Evolutionary conservation across 1,140 invertebrate genomes (phyloP).

Genomic region (Bacillus rossius): DNA sequence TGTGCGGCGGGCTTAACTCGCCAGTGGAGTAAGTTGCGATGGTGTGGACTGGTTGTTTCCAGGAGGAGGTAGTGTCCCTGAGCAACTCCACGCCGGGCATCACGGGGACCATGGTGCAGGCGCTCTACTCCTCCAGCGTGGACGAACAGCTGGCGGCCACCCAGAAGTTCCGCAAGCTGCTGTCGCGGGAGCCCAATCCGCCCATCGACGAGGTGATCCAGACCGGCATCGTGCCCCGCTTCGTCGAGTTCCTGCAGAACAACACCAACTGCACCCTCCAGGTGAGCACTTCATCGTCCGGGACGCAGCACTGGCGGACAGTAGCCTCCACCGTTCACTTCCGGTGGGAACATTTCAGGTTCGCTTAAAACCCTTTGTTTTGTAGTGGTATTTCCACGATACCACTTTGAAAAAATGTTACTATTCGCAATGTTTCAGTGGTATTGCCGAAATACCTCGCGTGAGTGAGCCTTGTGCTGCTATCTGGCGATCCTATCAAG

Average conservation of each 20-base stretch:
- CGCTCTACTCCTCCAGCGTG: conserved; percentile 74
- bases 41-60: too few species aligned
- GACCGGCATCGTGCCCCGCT: conserved; percentile 92
- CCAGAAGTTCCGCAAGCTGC: conserved; percentile 90
- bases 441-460: too few species aligned
- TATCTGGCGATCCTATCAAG: too few species aligned
- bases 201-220: conserved; percentile 98
- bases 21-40: too few species aligned
- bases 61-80: conserved; percentile 34
- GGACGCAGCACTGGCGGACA: too few species aligned
- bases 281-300: conserved; percentile 52
- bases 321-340: conserved; percentile 13
- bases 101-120: conserved; percentile 72
- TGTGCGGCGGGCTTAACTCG: too few species aligned
- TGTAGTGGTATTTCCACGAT: too few species aligned
- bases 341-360: conserved; percentile 1
- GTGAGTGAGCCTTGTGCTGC: too few species aligned
- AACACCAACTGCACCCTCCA: conserved; percentile 78
- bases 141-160: conserved; percentile 84
- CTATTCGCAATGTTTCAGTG: too few species aligned
- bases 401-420: too few species aligned
- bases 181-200: conserved; percentile 94
- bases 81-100: conserved; percentile 45
- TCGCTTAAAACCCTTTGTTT: conserved; percentile 9
- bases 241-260: conserved; percentile 90